These are phyloP conservation scores for Saxicola maurus DNA, from an alignment of 2,797 vertebrate species.

Conservation along the genomic window DNA sequence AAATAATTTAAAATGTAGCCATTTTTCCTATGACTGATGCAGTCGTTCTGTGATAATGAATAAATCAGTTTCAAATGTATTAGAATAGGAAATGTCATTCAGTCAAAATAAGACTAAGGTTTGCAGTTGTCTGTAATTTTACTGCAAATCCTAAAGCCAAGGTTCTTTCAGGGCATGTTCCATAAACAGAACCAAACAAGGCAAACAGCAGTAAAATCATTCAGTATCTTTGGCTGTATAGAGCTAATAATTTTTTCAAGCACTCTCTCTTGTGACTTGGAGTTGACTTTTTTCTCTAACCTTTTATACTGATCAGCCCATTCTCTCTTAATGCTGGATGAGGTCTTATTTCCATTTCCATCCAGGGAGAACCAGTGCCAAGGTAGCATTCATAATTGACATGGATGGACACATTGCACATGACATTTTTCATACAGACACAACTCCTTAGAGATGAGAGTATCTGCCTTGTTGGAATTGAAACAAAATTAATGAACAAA, in stretches of 20 bases:
- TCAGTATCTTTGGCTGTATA: neutral
- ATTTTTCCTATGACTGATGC: neutral
- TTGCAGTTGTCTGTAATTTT: neutral
- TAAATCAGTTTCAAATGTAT: neutral
- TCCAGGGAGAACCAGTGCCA: rapidly evolving
- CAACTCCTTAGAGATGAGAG: neutral
- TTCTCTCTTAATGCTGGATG: neutral
- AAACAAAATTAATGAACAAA: neutral
- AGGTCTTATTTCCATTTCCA: neutral
- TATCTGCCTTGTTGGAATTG: neutral
- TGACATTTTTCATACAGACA: neutral
- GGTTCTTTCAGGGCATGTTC: neutral
- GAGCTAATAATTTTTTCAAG: neutral
- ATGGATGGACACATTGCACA: neutral
- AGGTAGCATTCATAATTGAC: neutral
- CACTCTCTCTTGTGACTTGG: neutral
- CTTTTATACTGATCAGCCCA: neutral
- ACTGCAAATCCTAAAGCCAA: neutral
- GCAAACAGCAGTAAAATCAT: neutral
- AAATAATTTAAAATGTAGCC: neutral
- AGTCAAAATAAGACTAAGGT: neutral
- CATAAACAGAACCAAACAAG: neutral
- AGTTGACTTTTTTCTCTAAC: neutral
- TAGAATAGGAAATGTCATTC: neutral
- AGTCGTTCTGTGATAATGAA: neutral